Conservation (phyloP, 2,888 invertebrate species). For the Mimachlamys varia region DNA sequence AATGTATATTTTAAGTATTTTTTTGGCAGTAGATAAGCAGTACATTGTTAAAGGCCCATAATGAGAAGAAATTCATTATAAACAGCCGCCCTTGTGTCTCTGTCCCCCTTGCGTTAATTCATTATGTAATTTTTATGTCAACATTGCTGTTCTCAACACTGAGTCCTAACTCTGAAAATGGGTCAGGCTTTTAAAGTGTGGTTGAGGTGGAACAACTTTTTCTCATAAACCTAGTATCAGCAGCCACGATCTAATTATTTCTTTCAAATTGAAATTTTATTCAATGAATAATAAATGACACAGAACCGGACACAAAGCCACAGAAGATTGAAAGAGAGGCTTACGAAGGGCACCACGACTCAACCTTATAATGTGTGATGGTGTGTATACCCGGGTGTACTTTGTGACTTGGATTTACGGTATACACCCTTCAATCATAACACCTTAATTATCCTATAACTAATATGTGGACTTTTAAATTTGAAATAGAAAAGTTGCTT, state of each 20-base stretch:
- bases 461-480: conserved; percentile 23
- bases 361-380: not conserved
- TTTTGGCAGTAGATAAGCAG: not conserved
- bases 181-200: conserved; percentile 28
- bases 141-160: conserved; percentile 12
- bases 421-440: not conserved
- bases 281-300: conserved; percentile 36
- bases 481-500: not conserved
- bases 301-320: conserved; percentile 18
- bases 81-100: not conserved
- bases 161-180: not conserved
- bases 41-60: not conserved
- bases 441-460: not conserved
- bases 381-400: conserved; percentile 18
- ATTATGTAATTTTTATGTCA: conserved; percentile 33
- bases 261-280: conserved; percentile 36
- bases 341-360: conserved; percentile 33
- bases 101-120: not conserved
- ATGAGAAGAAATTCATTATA: not conserved
- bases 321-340: conserved; percentile 32
- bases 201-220: conserved; percentile 7
- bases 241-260: conserved; percentile 22
- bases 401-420: not conserved
- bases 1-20: not conserved
- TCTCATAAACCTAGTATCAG: conserved; percentile 28